These are phyloP conservation scores for Formicarius rufipectus DNA, from an alignment of 2,113 vertebrate genomes.

Conservation along the genomic window DNA sequence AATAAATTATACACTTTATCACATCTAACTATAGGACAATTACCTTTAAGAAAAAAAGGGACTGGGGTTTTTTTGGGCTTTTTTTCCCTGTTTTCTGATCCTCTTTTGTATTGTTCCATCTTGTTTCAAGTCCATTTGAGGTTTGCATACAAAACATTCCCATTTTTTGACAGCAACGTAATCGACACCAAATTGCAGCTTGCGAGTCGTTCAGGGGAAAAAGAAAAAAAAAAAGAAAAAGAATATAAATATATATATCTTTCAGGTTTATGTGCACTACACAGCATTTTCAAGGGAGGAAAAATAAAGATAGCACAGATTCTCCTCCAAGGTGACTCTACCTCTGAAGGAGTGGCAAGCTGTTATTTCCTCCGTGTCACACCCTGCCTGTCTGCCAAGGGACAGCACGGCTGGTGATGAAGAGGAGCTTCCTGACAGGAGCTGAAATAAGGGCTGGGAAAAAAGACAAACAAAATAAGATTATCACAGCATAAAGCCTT, in stretches of 20 bases:
- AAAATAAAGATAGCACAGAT: neutral
- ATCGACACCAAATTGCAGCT: neutral
- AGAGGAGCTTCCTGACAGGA: neutral
- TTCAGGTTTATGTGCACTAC: neutral
- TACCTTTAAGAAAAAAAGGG: neutral
- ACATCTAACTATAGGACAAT: neutral
- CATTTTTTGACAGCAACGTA: neutral
- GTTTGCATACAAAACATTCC: neutral
- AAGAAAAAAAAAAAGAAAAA: neutral
- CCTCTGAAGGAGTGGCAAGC: conserved; percentile 31
- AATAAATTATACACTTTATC: neutral
- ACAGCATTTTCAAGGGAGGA: neutral
- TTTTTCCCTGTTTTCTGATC: neutral
- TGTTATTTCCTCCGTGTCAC: neutral
- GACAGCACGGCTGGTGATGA: neutral
- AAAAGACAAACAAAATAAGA: neutral
- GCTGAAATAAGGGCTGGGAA: neutral
- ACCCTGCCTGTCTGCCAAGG: conserved; percentile 26
- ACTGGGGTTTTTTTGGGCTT: rapidly evolving
- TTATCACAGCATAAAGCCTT: neutral
- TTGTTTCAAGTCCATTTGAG: neutral
- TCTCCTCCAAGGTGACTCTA: conserved; percentile 59
- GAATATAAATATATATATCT: neutral
- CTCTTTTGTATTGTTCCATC: neutral
- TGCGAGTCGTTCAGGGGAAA: neutral